Evolutionary conservation across 2,797 vertebrate genomes (phyloP).

Genomic region (Parotocinclus haroldoi): DNA sequence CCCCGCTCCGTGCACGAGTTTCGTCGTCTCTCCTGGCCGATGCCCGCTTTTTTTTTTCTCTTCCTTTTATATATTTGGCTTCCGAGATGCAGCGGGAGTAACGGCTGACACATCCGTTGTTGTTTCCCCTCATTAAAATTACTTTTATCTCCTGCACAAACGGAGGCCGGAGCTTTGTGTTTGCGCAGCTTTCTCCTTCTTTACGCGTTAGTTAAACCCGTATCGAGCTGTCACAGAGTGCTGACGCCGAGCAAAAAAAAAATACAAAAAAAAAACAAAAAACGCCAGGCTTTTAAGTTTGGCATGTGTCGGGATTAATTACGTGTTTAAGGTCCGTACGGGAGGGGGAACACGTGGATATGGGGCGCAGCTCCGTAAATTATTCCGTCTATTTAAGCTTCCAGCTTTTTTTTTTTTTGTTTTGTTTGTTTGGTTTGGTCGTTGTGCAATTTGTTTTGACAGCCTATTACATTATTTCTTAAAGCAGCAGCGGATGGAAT

Average conservation of each 20-base stretch:
- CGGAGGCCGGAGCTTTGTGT: not conserved
- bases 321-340: not conserved
- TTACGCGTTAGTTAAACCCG: not conserved
- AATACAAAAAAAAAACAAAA: no score
- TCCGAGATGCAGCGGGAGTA: slow-evolving; percentile 29
- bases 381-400: not conserved
- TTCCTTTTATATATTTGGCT: slow-evolving; percentile 8
- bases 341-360: not conserved
- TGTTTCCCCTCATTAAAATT: slow-evolving; percentile 13
- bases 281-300: not conserved
- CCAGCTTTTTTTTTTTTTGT: not conserved
- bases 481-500: no score
- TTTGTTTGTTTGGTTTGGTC: not conserved
- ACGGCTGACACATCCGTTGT: slow-evolving; percentile 22
- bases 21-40: no score
- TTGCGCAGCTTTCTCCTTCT: not conserved
- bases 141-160: not conserved
- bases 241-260: not conserved
- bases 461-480: no score
- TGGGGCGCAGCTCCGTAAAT: not conserved
- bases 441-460: no score
- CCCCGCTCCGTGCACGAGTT: no score
- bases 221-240: not conserved
- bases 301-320: slow-evolving; percentile 1
- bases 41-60: no score